A percentile compares a stretch with the other conserved stretches of the same genome.
Evolutionary conservation across 2,888 invertebrate genomes (phyloP).

Genomic region (Aradus depressus): DNA sequence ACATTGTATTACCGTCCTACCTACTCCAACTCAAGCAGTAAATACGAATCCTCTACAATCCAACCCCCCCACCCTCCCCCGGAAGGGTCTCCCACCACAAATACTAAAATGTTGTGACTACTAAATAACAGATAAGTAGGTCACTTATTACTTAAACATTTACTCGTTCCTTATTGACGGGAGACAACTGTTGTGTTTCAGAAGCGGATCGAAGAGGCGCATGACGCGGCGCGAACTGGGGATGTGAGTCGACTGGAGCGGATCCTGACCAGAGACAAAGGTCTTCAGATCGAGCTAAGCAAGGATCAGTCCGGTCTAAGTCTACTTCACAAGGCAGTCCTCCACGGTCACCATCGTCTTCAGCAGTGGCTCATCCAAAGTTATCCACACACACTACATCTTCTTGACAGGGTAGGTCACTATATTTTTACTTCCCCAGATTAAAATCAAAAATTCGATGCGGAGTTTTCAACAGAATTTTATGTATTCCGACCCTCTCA

Average conservation of each 20-base stretch:
- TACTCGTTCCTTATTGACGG: neutral
- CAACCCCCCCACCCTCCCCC: too few relatives aligned
- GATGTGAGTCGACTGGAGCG: constrained; percentile 46
- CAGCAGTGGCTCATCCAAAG: constrained; percentile 57
- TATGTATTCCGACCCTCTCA: too few relatives aligned
- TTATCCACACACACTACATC: constrained; percentile 52
- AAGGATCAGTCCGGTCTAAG: constrained; percentile 61
- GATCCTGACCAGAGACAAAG: constrained; percentile 24
- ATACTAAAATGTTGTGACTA: too few relatives aligned
- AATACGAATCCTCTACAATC: too few relatives aligned
- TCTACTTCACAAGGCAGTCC: constrained; percentile 69
- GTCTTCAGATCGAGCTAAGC: constrained; percentile 44
- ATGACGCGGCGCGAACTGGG: constrained; percentile 62
- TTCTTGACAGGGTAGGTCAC: constrained; percentile 59
- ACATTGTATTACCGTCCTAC: too few relatives aligned
- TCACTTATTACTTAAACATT: neutral
- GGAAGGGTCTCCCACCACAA: too few relatives aligned
- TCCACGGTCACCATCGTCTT: constrained; percentile 59
- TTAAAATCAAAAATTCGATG: too few relatives aligned
- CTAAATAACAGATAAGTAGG: neutral
- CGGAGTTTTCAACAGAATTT: too few relatives aligned
- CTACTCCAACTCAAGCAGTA: too few relatives aligned
- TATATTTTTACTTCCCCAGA: too few relatives aligned
- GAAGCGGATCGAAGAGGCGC: constrained; percentile 53
- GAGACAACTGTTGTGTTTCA: constrained; percentile 13